Percentiles rank a stretch among this genome's conserved stretches.
Evolutionary conservation across 2,797 vertebrate genomes (phyloP).

Genomic region (Salarias fasciatus): DNA sequence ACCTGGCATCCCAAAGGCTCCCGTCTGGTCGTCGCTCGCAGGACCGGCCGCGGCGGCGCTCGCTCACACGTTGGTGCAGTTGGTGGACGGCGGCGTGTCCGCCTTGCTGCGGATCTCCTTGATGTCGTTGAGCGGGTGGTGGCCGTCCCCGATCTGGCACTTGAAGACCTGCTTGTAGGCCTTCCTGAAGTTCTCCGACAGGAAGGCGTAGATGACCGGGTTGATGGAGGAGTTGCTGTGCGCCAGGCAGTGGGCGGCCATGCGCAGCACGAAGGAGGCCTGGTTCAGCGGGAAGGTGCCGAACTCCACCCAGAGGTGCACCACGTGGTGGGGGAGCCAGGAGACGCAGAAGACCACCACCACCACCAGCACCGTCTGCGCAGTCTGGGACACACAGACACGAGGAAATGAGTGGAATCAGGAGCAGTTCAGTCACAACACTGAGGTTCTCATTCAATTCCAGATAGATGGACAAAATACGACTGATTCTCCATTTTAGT

Average conservation of each 20-base stretch:
- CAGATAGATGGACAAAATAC: no score
- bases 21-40: no score
- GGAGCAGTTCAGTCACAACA: no score
- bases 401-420: not conserved
- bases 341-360: conserved; percentile 98
- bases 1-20: no score
- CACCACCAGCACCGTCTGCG: conserved; percentile 96
- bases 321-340: conserved; percentile 95
- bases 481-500: no score
- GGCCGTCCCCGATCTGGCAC: conserved; percentile 79
- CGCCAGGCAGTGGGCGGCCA: conserved; percentile 94
- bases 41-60: no score
- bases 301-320: conserved; percentile 96
- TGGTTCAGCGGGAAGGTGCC: conserved; percentile 95
- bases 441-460: no score
- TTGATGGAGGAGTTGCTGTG: conserved; percentile 99
- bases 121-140: conserved; percentile 81
- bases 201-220: conserved; percentile 96
- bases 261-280: conserved; percentile 92
- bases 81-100: conserved; percentile 91
- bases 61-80: conserved; percentile 92
- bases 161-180: conserved; percentile 97
- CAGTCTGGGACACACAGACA: conserved; percentile 82
- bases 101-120: conserved; percentile 88
- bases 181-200: conserved; percentile 98